Evolutionary conservation across 2,797 vertebrate genomes (phyloP).

Genomic region (Amblyopsis hoosieri): DNA sequence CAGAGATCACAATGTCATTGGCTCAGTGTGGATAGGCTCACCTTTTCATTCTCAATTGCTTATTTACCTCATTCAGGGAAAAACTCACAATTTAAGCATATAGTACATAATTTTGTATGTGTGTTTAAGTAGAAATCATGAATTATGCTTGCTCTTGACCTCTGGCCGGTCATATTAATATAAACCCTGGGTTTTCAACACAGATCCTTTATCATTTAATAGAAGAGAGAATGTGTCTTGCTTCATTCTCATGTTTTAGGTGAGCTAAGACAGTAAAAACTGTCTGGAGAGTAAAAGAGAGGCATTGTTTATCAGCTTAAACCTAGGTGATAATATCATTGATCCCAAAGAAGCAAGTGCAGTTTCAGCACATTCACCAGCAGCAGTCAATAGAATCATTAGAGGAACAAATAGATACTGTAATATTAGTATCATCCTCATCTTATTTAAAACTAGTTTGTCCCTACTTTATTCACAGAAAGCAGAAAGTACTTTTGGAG

Average conservation of each 20-base stretch:
- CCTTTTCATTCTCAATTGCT: constrained; percentile 29
- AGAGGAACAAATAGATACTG: constrained; percentile 32
- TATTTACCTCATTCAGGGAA: constrained; percentile 42
- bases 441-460: constrained; percentile 41
- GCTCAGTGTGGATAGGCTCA: constrained; percentile 3
- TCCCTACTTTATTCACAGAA: not conserved
- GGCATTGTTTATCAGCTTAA: constrained; percentile 53
- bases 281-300: constrained; percentile 45
- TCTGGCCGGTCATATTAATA: constrained; percentile 49
- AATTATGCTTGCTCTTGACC: constrained; percentile 47
- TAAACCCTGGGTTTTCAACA: constrained; percentile 47
- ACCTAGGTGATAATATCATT: constrained; percentile 54
- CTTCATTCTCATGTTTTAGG: constrained; percentile 58
- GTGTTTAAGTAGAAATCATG: constrained; percentile 39
- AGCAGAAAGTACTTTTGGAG: not conserved
- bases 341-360: constrained; percentile 42
- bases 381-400: constrained; percentile 38
- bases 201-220: constrained; percentile 55
- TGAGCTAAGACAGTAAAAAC: constrained; percentile 19
- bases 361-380: constrained; percentile 40
- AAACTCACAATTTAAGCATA: constrained; percentile 44
- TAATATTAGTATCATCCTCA: constrained; percentile 34
- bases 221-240: constrained; percentile 48
- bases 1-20: too few relatives aligned
- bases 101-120: constrained; percentile 21